phyloP scores from a whole-genome alignment of 2,797 vertebrate genomes.

The Peromyscus attwateri region DNA sequence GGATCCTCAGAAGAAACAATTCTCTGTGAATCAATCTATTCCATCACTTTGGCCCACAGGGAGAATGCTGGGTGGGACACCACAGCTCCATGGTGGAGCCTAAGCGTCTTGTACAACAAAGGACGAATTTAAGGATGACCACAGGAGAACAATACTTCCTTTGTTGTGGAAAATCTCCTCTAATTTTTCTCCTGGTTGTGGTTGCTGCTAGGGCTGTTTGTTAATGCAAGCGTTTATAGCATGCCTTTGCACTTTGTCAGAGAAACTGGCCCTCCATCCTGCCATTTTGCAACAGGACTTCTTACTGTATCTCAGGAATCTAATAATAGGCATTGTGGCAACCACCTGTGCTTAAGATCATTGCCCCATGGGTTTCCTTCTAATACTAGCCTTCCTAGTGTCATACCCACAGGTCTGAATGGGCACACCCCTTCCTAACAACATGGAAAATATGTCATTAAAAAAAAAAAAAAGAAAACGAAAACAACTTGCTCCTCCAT shows the following conservation, averaged over 20 bases:
- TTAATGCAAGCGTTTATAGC: conserved; percentile 78
- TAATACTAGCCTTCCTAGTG: conserved; percentile 58
- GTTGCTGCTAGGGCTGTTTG: conserved; percentile 68
- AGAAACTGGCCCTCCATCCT: conserved; percentile 62
- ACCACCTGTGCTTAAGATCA: conserved; percentile 78
- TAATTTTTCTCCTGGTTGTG: conserved; percentile 72
- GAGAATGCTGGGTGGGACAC: conserved; percentile 72
- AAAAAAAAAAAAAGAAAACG: conserved; percentile 51
- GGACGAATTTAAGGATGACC: conserved; percentile 67
- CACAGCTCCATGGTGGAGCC: conserved; percentile 59
- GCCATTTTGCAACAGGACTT: conserved; percentile 73
- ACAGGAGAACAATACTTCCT: conserved; percentile 69
- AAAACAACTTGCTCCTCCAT: conserved; percentile 74
- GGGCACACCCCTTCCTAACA: conserved; percentile 79
- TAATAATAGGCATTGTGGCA: conserved; percentile 79
- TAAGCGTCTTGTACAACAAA: conserved; percentile 73
- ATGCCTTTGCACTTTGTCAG: conserved; percentile 74
- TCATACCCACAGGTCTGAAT: background rate
- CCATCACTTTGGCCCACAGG: conserved; percentile 52
- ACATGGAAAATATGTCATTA: conserved; percentile 82
- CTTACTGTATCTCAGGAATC: conserved; percentile 70
- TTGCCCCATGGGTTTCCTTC: conserved; percentile 78
- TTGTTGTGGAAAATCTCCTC: conserved; percentile 80
- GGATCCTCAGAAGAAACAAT: conserved; percentile 57
- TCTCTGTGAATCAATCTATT: conserved; percentile 66